phyloP scores from a whole-genome alignment of 2,888 invertebrate genomes.

The Melanostoma scalare region DNA sequence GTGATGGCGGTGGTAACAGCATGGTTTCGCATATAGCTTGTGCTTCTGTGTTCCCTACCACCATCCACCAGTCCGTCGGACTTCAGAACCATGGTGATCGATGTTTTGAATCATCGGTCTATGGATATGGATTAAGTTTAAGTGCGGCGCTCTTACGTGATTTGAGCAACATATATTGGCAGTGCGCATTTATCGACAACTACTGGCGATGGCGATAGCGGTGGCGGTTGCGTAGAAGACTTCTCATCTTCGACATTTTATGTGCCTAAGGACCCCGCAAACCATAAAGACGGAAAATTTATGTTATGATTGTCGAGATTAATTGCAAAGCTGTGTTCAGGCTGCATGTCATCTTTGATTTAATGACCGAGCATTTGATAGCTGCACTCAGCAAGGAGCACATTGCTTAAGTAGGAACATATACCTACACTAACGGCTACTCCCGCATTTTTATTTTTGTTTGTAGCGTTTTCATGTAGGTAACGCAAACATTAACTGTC shows the following conservation, averaged over 20 bases:
- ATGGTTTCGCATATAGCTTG: conserved; percentile 51
- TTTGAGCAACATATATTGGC: conserved; percentile 33
- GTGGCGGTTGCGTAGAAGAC: conserved; percentile 35
- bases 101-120: conserved; percentile 53
- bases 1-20: conserved; percentile 29
- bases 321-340: conserved; percentile 73
- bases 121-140: conserved; percentile 16
- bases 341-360: conserved; percentile 67
- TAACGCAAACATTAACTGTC: too few species aligned
- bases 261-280: conserved; percentile 48
- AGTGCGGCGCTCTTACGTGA: conserved; percentile 6
- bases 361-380: conserved; percentile 56
- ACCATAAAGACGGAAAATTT: conserved; percentile 70
- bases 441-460: conserved; percentile 37
- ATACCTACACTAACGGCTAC: conserved; percentile 1
- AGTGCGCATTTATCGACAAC: conserved; percentile 49
- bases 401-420: conserved; percentile 20
- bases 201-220: conserved; percentile 1
- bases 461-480: background rate
- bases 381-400: conserved; percentile 34
- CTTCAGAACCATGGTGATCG: background rate
- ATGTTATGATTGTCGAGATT: conserved; percentile 71
- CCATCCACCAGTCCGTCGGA: conserved; percentile 8
- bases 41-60: conserved; percentile 71
- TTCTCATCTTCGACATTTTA: conserved; percentile 43